Base-by-base conservation (phyloP, 2,113 vertebrate genomes). In the Dryoscopus gambensis region DNA sequence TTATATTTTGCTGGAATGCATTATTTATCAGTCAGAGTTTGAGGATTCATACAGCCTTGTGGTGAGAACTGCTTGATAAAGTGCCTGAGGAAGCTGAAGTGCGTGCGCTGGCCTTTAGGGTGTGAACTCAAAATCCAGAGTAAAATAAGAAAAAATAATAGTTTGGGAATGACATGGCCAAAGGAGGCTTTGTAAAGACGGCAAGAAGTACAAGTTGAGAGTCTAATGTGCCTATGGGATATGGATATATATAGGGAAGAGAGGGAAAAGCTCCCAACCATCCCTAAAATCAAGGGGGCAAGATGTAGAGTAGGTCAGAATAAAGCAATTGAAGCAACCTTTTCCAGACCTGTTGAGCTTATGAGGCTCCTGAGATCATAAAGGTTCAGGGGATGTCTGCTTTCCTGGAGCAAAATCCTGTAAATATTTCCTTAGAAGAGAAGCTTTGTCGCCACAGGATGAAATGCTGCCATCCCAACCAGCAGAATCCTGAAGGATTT, bases 1-100 rank as follows among this genome's bases (percentile, higher is more conserved):
- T 95, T 95, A 82, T 95, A 93, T 96, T 97, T 96, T 96, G 64
- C 69, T 90, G 44, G 73, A 75, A 88, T 93, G 95, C 85, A 84
- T 96, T 96, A 94, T 90, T 93, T 92, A 94, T 95, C 92, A 92
- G 64, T 63, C 53, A 50, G 87, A 68, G 69, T 78, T 90, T 81
- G 47, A 84, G 79, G 60, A 86, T 94, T 93, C 30, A 8, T 79
- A 14, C 39, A 64, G 64, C 4, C 3, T 30, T 71, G 71, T 64
- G 44, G 44, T 47, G 40, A 92, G 86, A 84, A 37, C 19, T 47
- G 39, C 39, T 64, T 80, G 78, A 74, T 56, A 59, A 70, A 63
- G 90, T 60, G 35, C 14, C 47, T 64, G 27, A 85, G 28, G 40
- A 65, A 44, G 59, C 49, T 30, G 9, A 10, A 3, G 11, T 50